These are phyloP conservation scores for Castor canadensis DNA, from an alignment of 2,113 vertebrate species.

Conservation along the genomic window DNA sequence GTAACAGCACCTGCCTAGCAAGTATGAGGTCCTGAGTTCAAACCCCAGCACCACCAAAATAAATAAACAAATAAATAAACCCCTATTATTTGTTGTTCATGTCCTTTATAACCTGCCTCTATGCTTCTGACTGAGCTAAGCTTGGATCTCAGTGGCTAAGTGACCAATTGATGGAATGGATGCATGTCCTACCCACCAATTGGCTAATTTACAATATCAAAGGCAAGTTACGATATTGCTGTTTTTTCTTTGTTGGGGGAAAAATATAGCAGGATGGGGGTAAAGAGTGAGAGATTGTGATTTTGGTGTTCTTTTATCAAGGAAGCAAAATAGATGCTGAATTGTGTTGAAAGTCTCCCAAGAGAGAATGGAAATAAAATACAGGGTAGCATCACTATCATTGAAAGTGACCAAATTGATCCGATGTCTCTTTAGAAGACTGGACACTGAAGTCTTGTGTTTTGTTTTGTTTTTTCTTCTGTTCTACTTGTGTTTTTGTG, in stretches of 20 bases:
- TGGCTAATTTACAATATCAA: neutral
- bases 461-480: neutral
- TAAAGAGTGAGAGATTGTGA: neutral
- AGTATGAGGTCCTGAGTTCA: too few species aligned
- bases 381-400: fast-evolving
- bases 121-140: neutral
- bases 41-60: too few species aligned
- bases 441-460: neutral
- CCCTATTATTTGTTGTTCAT: neutral
- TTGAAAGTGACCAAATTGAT: neutral
- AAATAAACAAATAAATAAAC: too few species aligned
- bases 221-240: neutral
- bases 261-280: neutral
- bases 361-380: neutral
- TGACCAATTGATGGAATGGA: neutral
- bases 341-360: neutral
- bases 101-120: neutral
- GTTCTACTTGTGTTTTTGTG: neutral
- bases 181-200: neutral
- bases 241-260: neutral
- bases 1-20: too few species aligned
- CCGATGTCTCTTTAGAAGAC: neutral
- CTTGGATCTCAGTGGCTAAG: neutral
- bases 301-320: neutral
- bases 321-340: neutral